Evolutionary conservation across 2,888 invertebrate genomes (phyloP).

Genomic region (Polydesmus complanatus): DNA sequence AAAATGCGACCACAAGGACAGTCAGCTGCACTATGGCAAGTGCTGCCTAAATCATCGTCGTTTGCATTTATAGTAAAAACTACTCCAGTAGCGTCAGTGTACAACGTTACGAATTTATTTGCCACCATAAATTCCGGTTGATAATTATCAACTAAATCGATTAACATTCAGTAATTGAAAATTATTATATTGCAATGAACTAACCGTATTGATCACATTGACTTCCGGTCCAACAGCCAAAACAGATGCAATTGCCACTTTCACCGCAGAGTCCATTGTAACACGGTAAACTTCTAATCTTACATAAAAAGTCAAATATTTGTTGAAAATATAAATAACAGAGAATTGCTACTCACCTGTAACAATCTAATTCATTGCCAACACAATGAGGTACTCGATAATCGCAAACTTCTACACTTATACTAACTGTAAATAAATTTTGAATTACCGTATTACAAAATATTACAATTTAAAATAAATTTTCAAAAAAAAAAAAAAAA

Average conservation of each 20-base stretch:
- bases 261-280: slow-evolving; percentile 8
- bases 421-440: neutral
- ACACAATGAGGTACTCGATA: neutral
- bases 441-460: too few relatives aligned
- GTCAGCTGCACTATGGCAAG: neutral
- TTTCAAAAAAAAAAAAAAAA: too few relatives aligned
- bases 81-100: neutral
- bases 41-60: neutral
- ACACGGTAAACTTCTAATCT: slow-evolving; percentile 6
- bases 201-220: slow-evolving; percentile 10
- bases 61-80: neutral
- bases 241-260: slow-evolving; percentile 1
- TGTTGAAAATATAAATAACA: neutral
- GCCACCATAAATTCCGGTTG: neutral
- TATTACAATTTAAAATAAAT: too few relatives aligned
- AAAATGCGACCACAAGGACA: neutral
- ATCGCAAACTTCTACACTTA: neutral
- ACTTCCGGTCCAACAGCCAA: slow-evolving; percentile 3
- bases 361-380: neutral
- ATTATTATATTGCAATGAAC: neutral
- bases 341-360: neutral
- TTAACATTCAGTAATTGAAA: neutral
- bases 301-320: neutral
- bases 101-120: slow-evolving; percentile 2
- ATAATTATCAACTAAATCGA: slow-evolving; percentile 2